Conservation (phyloP, 2,113 vertebrate species). For the Chaetodon auriga region DNA sequence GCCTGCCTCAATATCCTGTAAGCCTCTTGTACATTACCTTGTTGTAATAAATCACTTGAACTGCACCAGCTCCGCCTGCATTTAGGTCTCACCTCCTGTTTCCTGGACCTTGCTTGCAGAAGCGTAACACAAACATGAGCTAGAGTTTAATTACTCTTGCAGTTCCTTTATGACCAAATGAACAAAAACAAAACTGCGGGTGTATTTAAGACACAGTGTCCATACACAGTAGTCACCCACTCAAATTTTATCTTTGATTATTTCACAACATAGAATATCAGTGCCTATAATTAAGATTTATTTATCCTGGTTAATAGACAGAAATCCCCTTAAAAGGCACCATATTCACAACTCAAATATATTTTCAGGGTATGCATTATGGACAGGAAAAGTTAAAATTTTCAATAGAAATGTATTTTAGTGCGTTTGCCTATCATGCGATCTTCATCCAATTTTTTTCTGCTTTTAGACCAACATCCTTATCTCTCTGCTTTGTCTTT, state of each 20-base stretch:
- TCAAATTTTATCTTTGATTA: not conserved
- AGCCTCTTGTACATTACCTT: too few relatives aligned
- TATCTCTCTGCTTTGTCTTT: slow-evolving; percentile 31
- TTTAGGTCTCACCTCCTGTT: too few relatives aligned
- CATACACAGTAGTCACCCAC: too few relatives aligned
- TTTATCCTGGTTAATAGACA: not conserved
- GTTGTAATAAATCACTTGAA: too few relatives aligned
- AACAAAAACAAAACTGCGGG: not conserved
- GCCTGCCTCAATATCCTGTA: too few relatives aligned
- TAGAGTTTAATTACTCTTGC: not conserved
- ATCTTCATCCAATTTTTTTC: slow-evolving; percentile 5
- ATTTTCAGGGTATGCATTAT: not conserved
- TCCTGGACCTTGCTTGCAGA: too few relatives aligned
- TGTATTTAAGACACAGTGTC: not conserved
- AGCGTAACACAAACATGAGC: not conserved
- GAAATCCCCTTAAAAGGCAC: not conserved
- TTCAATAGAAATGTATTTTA: not conserved
- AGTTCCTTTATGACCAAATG: not conserved
- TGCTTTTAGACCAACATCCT: slow-evolving; percentile 3
- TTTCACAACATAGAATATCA: not conserved
- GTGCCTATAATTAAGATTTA: too few relatives aligned
- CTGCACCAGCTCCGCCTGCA: too few relatives aligned
- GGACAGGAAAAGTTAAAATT: not conserved
- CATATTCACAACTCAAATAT: not conserved
- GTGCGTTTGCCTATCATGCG: not conserved